A percentile compares a stretch with the other conserved stretches of the same genome.
Evolutionary conservation across 2,113 vertebrate species (phyloP).

Genomic region (Prunella himalayana): DNA sequence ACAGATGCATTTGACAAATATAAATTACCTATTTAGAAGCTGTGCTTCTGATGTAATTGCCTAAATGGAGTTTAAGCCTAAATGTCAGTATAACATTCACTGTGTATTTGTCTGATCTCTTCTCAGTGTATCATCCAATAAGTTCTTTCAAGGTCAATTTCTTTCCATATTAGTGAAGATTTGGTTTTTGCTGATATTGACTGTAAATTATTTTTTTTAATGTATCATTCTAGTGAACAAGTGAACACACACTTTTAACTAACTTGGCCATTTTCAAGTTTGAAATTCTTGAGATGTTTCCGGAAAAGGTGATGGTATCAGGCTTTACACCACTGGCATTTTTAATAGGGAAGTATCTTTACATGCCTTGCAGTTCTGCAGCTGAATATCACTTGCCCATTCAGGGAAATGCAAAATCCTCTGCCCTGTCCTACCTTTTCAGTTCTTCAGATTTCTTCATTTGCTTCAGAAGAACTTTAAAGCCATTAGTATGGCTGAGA

Average conservation of each 20-base stretch:
- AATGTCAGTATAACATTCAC: not conserved
- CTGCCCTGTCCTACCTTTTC: not conserved
- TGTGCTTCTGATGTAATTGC: not conserved
- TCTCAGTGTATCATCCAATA: not conserved
- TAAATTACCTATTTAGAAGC: constrained; percentile 29
- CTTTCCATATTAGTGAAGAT: not conserved
- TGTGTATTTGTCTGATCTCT: not conserved
- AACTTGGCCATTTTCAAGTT: not conserved
- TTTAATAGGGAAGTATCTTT: not conserved
- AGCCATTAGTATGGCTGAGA: not conserved
- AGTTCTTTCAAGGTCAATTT: constrained; percentile 11
- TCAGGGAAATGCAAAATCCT: not conserved
- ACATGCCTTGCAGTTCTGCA: not conserved
- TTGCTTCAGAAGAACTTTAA: not conserved
- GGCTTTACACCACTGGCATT: not conserved
- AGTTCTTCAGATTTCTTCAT: not conserved
- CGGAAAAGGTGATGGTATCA: not conserved
- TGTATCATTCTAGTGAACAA: not conserved
- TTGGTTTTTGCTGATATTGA: not conserved
- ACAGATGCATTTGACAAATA: constrained; percentile 1
- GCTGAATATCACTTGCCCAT: not conserved
- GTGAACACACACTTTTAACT: not conserved
- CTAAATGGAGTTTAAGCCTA: constrained; percentile 8
- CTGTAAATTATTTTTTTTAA: not conserved
- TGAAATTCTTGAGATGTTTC: not conserved